Conservation (phyloP, 2,797 vertebrate species). For the Botia almorhae region DNA sequence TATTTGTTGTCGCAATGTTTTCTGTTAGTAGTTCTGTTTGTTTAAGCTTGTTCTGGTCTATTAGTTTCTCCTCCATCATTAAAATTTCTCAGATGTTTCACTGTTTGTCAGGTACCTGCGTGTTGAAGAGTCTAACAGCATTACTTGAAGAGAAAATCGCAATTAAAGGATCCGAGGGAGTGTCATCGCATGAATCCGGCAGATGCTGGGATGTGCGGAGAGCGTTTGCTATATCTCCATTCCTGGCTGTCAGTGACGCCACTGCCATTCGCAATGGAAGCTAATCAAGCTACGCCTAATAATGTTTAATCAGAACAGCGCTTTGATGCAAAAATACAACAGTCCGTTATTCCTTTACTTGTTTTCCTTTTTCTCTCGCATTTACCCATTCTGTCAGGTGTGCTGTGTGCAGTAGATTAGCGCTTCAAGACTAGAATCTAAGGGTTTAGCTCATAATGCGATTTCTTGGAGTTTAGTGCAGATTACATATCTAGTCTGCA, state of each 20-base stretch:
- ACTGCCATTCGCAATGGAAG: not conserved
- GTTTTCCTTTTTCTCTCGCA: not conserved
- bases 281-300: constrained; percentile 31
- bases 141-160: constrained; percentile 18
- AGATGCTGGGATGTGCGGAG: constrained; percentile 14
- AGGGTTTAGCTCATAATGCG: constrained; percentile 52
- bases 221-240: not conserved
- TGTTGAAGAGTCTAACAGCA: constrained; percentile 21
- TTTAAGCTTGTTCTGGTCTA: not conserved
- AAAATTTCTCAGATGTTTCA: not conserved
- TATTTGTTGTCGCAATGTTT: not conserved
- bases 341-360: constrained; percentile 26
- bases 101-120: constrained; percentile 32
- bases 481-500: constrained; percentile 46
- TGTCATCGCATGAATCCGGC: constrained; percentile 5
- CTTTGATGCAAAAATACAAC: constrained; percentile 13
- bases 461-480: constrained; percentile 51
- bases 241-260: constrained; percentile 25
- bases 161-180: constrained; percentile 18
- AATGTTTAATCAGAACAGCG: constrained; percentile 39
- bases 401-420: constrained; percentile 64
- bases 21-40: not conserved
- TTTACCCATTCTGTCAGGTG: constrained; percentile 27
- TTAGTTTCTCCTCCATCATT: not conserved
- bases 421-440: constrained; percentile 56